phyloP scores from a whole-genome alignment of 2,113 vertebrate genomes.

The Dryoscopus gambensis region DNA sequence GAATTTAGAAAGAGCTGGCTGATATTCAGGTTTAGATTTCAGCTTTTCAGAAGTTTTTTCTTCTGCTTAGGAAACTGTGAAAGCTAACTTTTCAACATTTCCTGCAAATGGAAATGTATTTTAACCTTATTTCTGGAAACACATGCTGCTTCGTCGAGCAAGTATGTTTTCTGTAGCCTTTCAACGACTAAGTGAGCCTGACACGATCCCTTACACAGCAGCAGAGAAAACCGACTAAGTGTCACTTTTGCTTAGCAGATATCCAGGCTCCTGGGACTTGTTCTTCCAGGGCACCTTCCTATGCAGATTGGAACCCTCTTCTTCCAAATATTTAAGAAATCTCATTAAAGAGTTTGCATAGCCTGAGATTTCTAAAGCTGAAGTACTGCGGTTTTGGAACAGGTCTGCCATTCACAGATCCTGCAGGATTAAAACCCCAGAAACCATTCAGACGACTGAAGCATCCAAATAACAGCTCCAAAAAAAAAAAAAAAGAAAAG shows the following conservation, averaged over 20 bases:
- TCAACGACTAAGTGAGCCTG: not conserved
- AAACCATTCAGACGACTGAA: not conserved
- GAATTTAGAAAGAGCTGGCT: not conserved
- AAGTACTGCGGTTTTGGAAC: not conserved
- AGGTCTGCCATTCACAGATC: not conserved
- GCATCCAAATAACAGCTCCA: not conserved
- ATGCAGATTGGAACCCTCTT: not conserved
- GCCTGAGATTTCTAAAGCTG: not conserved
- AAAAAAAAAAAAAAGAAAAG: not conserved
- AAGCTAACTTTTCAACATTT: not conserved
- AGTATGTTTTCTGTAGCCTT: not conserved
- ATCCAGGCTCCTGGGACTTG: not conserved
- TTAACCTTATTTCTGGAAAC: not conserved
- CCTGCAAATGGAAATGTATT: not conserved
- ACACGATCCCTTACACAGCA: not conserved
- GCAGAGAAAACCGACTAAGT: not conserved
- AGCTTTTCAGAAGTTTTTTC: not conserved
- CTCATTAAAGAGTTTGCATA: not conserved
- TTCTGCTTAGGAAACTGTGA: not conserved
- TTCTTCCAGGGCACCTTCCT: not conserved
- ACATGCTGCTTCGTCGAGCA: not conserved
- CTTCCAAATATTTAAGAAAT: not conserved
- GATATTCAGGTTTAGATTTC: not conserved
- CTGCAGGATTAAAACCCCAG: not conserved
- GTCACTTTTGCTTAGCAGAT: not conserved